Base-by-base conservation (phyloP, 2,113 vertebrate genomes). In the Gymnogyps californianus region DNA sequence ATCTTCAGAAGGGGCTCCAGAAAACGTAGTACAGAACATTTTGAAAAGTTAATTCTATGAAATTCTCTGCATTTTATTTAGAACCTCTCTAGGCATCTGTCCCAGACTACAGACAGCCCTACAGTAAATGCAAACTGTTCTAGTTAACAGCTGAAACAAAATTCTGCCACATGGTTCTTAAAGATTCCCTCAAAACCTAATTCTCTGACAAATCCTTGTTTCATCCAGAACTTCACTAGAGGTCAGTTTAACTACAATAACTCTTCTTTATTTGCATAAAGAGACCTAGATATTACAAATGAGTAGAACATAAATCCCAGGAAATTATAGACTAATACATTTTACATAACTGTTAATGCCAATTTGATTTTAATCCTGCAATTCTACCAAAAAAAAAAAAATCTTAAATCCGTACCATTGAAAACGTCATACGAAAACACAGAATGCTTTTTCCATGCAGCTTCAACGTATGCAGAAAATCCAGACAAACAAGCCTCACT, bases 341-440 rank as follows among this genome's bases (percentile, higher is more conserved):
- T 98, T 99, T 98, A 99, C 86, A 95, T 98, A 99, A 99, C 98
- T 87, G 93, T 61, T 94, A 97, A 97, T 98, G 86, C 89, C 98
- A 99, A 98, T 98, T 98, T 97, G 75, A 83, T 38, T 92, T 98
- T 98, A 98, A 99, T 98, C 98, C 96, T 91, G n/a, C 75, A 89
- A 79, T 93, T 97, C 87, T 85, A 87, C 4, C 25, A 75, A 83
- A 76, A 52, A 67, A 26, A 28, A 46, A 28, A 29, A 11, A 81
- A 29, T 1, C 78, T 83, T 89, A 82, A 95, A 94, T 83, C 94
- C 11, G 3, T 58, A 52, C 54, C 40, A 90, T 2, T 89, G 85
- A 64, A 87, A 93, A 87, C 10, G 3, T 83, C 76, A 91, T 19
- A 62, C 1, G 5, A 38, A 72, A 92, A 95, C 52, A 81, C 22